Evolutionary conservation across 2,113 vertebrate species (phyloP).

Genomic region (Riparia riparia): DNA sequence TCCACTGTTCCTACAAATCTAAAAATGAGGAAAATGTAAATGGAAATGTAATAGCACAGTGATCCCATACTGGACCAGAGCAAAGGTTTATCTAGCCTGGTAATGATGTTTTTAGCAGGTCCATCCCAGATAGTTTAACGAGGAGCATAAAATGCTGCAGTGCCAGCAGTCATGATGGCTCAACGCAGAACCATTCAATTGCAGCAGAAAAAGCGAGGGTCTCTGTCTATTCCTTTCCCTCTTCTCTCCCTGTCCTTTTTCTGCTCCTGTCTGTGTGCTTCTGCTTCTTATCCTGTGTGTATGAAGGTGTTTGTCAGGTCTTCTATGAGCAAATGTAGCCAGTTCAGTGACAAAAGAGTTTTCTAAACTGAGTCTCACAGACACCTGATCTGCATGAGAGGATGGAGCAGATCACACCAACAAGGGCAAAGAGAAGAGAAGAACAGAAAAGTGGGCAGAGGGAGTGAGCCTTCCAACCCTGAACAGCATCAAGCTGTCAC

Average conservation of each 20-base stretch:
- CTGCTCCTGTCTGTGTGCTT: neutral
- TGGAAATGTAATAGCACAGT: neutral
- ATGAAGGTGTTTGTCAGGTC: neutral
- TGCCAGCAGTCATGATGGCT: neutral
- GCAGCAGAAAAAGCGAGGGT: neutral
- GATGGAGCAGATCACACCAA: neutral
- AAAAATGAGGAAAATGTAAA: neutral
- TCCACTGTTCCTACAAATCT: neutral
- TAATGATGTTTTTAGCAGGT: neutral
- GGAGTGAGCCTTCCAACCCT: neutral
- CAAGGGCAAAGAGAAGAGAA: neutral
- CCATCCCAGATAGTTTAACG: neutral
- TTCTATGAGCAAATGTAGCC: neutral
- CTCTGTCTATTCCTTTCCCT: neutral
- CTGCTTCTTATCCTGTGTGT: neutral
- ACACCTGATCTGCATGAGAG: neutral
- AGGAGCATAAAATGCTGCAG: neutral
- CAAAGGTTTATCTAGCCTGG: neutral
- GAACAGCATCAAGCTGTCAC: neutral
- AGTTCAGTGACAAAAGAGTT: neutral
- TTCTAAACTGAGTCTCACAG: neutral
- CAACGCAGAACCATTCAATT: neutral
- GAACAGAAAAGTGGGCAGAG: neutral
- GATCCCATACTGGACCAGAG: neutral
- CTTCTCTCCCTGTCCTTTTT: neutral